Conservation (phyloP, 2,888 invertebrate species). For the Steromphala cineraria region DNA sequence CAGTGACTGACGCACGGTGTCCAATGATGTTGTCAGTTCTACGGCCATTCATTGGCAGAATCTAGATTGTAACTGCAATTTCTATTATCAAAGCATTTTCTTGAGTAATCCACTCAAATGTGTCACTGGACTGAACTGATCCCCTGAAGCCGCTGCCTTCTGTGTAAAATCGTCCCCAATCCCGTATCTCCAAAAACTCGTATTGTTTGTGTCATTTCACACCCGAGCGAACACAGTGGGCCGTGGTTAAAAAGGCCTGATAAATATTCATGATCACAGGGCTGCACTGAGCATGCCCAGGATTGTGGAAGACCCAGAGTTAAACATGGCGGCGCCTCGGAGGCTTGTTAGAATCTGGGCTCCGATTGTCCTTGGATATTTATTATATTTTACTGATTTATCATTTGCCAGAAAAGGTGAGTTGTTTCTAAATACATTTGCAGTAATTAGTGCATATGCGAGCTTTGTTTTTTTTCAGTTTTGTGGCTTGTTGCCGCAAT, state of each 20-base stretch:
- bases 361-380: constrained; percentile 25
- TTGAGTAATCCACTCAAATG: constrained; percentile 13
- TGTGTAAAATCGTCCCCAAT: not conserved
- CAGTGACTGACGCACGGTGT: too few relatives aligned
- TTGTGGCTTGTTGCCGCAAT: not conserved
- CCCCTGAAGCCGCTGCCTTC: not conserved
- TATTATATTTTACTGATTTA: constrained; percentile 21
- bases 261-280: constrained; percentile 9
- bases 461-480: not conserved
- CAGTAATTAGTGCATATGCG: not conserved
- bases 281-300: constrained; percentile 24
- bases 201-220: constrained; percentile 17
- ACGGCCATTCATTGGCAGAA: not conserved
- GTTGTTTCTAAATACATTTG: not conserved
- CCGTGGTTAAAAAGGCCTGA: not conserved
- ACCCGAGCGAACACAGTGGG: constrained; percentile 12
- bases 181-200: constrained; percentile 1
- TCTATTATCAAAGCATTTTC: constrained; percentile 18
- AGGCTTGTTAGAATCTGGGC: constrained; percentile 19
- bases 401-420: constrained; percentile 27
- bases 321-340: constrained; percentile 31
- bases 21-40: not conserved
- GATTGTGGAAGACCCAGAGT: constrained; percentile 17
- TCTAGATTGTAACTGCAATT: not conserved
- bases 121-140: not conserved